A percentile compares a stretch with the other conserved stretches of the same genome.
phyloP scores from a whole-genome alignment of 2,113 vertebrate genomes.

The Callospermophilus lateralis region DNA sequence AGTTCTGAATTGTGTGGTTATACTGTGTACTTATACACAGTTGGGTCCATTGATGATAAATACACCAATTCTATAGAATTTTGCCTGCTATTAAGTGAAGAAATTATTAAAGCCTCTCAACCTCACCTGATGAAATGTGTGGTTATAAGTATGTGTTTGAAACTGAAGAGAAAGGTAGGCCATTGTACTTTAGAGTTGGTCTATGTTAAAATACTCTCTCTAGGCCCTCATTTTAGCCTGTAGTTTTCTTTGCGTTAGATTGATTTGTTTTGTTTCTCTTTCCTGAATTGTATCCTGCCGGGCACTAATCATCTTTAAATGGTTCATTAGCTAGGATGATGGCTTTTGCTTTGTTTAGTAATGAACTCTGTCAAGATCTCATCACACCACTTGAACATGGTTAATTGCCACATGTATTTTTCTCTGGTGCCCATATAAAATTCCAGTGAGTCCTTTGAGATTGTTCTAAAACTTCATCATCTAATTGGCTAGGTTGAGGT shows the following conservation, averaged over 20 bases:
- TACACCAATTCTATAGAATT: conserved; percentile 17
- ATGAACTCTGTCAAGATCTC: conserved; percentile 74
- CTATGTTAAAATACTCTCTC: background rate
- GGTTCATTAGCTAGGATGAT: conserved; percentile 72
- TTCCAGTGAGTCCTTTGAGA: conserved; percentile 46
- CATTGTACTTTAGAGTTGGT: background rate
- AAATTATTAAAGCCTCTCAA: background rate
- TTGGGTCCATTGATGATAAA: background rate
- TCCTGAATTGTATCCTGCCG: conserved; percentile 52
- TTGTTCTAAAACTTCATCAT: conserved; percentile 42
- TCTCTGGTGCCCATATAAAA: conserved; percentile 58
- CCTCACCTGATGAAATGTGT: background rate
- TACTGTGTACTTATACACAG: conserved; percentile 9
- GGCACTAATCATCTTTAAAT: conserved; percentile 78
- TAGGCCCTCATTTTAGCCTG: background rate
- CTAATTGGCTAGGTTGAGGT: conserved; percentile 64
- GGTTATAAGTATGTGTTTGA: background rate
- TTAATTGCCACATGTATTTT: conserved; percentile 77
- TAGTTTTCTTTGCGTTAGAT: conserved; percentile 16
- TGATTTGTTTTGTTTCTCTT: conserved; percentile 66
- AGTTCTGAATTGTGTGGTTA: conserved; percentile 23
- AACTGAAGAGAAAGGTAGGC: background rate
- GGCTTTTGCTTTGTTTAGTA: conserved; percentile 73
- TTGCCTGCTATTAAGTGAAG: background rate
- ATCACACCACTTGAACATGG: background rate